These are phyloP conservation scores for Mastomys coucha DNA, from an alignment of 2,113 vertebrate genomes.

Conservation along the genomic window DNA sequence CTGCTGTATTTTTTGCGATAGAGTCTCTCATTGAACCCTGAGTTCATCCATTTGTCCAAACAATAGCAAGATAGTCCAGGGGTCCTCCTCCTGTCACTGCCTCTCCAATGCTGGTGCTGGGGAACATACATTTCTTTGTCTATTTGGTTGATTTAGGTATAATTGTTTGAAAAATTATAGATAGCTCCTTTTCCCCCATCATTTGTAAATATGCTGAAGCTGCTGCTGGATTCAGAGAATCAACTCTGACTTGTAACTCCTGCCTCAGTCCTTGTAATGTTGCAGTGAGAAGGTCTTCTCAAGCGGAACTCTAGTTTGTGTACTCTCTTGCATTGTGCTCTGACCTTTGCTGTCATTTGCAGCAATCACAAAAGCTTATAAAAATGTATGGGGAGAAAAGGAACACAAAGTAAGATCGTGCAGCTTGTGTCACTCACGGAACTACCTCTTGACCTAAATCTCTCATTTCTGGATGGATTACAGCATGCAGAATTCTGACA, in stretches of 20 bases:
- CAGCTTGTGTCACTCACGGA: not conserved
- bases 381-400: not conserved
- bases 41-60: not conserved
- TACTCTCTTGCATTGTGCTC: not conserved
- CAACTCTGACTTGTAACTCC: conserved; percentile 8
- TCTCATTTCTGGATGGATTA: conserved; percentile 36
- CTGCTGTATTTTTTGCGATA: too few relatives aligned
- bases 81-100: not conserved
- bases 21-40: not conserved
- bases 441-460: not conserved
- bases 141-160: conserved; percentile 15
- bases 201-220: conserved; percentile 37
- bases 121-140: not conserved
- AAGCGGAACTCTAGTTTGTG: not conserved
- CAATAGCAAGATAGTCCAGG: not conserved
- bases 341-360: conserved; percentile 40
- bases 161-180: not conserved
- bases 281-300: conserved; percentile 7
- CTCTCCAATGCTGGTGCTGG: not conserved
- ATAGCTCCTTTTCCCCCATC: not conserved
- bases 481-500: conserved; percentile 16
- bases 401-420: not conserved
- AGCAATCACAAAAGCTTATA: conserved; percentile 26
- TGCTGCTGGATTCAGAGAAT: conserved; percentile 11
- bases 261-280: not conserved